Evolutionary conservation across 2,888 invertebrate genomes (phyloP).

Genomic region (Vesta saturnalis): DNA sequence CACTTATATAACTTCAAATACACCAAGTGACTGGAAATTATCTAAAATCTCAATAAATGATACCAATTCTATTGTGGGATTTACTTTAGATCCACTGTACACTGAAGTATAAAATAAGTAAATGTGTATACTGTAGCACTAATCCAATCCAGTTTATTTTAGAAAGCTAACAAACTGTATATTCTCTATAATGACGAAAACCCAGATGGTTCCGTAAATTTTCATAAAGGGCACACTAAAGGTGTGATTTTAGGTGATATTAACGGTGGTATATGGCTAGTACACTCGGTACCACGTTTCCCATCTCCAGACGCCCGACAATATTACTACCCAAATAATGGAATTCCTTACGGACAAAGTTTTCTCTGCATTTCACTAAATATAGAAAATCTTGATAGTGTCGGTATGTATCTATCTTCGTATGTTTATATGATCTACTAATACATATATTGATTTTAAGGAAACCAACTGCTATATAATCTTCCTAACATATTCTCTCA

Average conservation of each 20-base stretch:
- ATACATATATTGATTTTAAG: conserved; percentile 43
- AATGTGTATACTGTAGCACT: too few species aligned
- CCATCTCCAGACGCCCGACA: conserved; percentile 66
- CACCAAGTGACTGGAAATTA: conserved; percentile 72
- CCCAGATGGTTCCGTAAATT: conserved; percentile 69
- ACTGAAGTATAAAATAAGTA: too few species aligned
- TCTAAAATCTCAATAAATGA: conserved; percentile 72
- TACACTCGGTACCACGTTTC: conserved; percentile 93
- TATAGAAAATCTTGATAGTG: conserved; percentile 71
- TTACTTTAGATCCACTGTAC: conserved; percentile 68
- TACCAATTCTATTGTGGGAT: conserved; percentile 71
- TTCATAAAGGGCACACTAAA: conserved; percentile 84
- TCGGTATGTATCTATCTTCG: conserved; percentile 67
- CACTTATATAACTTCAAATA: conserved; percentile 73
- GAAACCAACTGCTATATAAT: conserved; percentile 79
- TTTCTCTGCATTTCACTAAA: conserved; percentile 86
- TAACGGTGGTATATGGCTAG: conserved; percentile 84
- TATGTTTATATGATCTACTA: too few species aligned
- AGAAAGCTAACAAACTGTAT: conserved; percentile 56
- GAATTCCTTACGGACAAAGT: conserved; percentile 82
- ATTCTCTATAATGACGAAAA: conserved; percentile 90
- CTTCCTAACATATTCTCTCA: conserved; percentile 79
- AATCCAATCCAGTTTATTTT: too few species aligned
- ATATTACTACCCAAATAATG: conserved; percentile 79
- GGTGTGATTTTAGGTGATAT: conserved; percentile 83